A percentile compares a stretch with the other conserved stretches of the same genome.
Conservation (phyloP, 2,113 vertebrate genomes). For the Anhinga rufa region DNA sequence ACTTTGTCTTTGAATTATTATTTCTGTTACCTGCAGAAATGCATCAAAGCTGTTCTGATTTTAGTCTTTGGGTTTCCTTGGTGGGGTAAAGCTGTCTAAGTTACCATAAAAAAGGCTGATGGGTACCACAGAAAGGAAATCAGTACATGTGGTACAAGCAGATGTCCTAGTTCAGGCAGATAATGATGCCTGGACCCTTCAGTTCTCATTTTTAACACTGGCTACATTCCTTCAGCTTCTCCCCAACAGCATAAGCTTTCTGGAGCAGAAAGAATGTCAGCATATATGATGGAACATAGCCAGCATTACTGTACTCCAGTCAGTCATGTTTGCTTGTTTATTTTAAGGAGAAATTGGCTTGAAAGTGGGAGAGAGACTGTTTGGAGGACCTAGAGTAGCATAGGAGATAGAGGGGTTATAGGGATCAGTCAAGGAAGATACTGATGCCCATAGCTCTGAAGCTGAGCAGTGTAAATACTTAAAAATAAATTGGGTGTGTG, state of each 20-base stretch:
- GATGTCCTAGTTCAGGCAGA: neutral
- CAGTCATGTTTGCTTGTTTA: neutral
- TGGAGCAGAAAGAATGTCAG: conserved; percentile 31
- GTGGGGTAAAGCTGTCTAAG: neutral
- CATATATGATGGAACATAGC: neutral
- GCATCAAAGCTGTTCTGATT: neutral
- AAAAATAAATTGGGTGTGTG: neutral
- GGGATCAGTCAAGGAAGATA: neutral
- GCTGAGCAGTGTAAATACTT: neutral
- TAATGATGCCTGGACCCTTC: neutral
- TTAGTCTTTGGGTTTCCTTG: neutral
- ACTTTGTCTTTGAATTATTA: neutral
- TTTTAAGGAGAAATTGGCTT: neutral
- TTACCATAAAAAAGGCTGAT: neutral
- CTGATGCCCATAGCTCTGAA: neutral
- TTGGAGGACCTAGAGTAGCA: neutral
- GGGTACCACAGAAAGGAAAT: neutral
- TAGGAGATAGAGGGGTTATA: neutral
- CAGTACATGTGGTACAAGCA: neutral
- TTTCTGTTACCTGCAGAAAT: neutral
- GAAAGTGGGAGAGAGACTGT: neutral
- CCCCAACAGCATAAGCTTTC: neutral
- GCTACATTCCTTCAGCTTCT: neutral
- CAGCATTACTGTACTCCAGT: neutral
- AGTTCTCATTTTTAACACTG: neutral